phyloP scores from a whole-genome alignment of 30 jellyfish, hydroid and myxozoan genomes.

The Mastigias papua region DNA sequence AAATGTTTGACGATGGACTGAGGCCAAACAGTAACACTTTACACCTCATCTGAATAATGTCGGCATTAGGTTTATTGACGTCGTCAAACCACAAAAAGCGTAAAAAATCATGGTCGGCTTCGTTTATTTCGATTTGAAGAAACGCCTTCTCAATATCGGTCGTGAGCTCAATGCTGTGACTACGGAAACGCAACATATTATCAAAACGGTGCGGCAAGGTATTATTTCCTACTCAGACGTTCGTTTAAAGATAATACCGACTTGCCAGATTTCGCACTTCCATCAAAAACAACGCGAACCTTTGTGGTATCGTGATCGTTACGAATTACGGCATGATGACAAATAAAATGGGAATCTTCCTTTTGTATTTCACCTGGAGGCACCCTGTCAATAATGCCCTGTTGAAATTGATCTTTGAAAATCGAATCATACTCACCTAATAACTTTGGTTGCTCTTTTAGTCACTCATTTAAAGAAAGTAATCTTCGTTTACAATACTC shows the following conservation, averaged over 20 bases:
- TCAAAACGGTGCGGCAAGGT: too few relatives aligned
- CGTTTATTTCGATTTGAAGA: not conserved
- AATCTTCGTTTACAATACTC: slow-evolving; percentile 12
- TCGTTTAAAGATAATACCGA: slow-evolving; percentile 22
- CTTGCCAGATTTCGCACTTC: slow-evolving; percentile 42
- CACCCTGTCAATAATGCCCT: slow-evolving; percentile 43
- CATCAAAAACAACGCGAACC: slow-evolving; percentile 49
- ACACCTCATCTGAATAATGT: not conserved
- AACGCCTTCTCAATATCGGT: not conserved
- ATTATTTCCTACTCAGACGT: too few relatives aligned
- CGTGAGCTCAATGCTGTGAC: too few relatives aligned
- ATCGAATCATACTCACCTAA: slow-evolving; percentile 48
- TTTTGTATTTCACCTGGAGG: not conserved
- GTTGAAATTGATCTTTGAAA: slow-evolving; percentile 13
- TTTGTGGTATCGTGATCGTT: slow-evolving; percentile 55
- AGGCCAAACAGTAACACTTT: not conserved
- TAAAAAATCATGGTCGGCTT: not conserved
- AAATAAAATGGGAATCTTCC: slow-evolving; percentile 16
- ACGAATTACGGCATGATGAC: slow-evolving; percentile 59
- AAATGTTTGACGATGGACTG: not conserved
- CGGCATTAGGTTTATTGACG: not conserved
- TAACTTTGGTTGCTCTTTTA: slow-evolving; percentile 39
- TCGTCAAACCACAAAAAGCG: not conserved
- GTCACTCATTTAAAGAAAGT: slow-evolving; percentile 15
- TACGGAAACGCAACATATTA: too few relatives aligned